phyloP scores from a whole-genome alignment of 2,113 vertebrate species.

The Chinchilla lanigera region DNA sequence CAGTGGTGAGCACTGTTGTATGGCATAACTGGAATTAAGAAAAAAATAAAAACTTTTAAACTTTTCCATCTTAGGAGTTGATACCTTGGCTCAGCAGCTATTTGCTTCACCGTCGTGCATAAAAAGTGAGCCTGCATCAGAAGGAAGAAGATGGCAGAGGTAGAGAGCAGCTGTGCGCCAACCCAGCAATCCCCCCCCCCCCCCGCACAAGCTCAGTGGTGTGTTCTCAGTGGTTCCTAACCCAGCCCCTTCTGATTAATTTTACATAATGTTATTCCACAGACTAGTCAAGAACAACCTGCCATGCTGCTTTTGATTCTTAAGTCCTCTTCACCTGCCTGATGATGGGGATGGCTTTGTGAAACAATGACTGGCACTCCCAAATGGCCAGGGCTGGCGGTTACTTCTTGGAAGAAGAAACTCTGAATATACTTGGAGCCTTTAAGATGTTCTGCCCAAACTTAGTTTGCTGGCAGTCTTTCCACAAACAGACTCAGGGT shows the following conservation, averaged over 20 bases:
- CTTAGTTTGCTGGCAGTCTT: constrained; percentile 83
- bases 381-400: constrained; percentile 69
- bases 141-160: background rate
- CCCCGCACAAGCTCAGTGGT: background rate
- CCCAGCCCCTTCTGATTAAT: constrained; percentile 66
- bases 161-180: background rate
- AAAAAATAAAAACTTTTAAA: constrained; percentile 66
- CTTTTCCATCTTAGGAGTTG: constrained; percentile 55
- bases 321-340: background rate
- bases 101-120: constrained; percentile 34
- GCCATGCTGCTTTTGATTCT: constrained; percentile 3
- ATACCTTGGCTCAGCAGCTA: constrained; percentile 24
- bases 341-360: background rate
- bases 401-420: constrained; percentile 71
- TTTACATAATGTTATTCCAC: constrained; percentile 68
- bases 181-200: fast-evolving
- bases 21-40: constrained; percentile 95
- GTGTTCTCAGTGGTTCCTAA: constrained; percentile 62
- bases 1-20: constrained; percentile 99
- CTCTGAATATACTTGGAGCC: constrained; percentile 59
- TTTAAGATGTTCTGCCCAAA: constrained; percentile 69
- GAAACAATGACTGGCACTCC: constrained; percentile 55
- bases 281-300: constrained; percentile 72
- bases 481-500: constrained; percentile 83
- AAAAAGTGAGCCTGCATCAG: constrained; percentile 11